Conservation (phyloP, 2,113 vertebrate genomes). For the Lagenorhynchus albirostris region DNA sequence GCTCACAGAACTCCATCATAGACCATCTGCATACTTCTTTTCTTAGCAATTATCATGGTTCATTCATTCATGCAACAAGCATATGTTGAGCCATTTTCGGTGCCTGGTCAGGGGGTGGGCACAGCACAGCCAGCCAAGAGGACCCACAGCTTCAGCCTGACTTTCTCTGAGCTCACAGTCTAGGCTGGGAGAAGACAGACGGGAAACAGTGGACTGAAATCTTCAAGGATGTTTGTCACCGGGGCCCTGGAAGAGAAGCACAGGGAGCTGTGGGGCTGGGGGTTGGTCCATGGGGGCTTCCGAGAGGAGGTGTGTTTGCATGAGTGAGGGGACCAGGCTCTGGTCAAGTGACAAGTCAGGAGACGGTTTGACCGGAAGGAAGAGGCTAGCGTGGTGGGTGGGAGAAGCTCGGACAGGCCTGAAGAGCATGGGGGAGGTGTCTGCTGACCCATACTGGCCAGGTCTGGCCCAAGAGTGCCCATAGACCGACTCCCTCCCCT, state of each 20-base stretch:
- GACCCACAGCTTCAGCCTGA: background rate
- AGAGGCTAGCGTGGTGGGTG: background rate
- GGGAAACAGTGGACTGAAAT: background rate
- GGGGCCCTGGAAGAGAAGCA: background rate
- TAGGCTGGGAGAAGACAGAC: background rate
- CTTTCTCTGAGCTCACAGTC: background rate
- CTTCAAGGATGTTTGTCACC: background rate
- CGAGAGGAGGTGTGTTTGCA: background rate
- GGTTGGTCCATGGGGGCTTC: rapidly evolving
- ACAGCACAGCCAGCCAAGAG: background rate
- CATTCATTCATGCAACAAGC: background rate
- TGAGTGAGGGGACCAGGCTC: background rate
- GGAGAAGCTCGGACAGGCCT: background rate
- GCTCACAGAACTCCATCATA: background rate
- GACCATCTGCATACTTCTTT: background rate
- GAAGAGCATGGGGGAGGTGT: too few species aligned
- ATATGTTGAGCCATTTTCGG: background rate
- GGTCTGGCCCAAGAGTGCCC: background rate
- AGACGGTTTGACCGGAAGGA: background rate
- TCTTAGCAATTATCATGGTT: background rate
- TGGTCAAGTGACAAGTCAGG: background rate
- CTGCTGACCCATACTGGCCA: background rate
- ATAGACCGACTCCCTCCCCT: too few species aligned
- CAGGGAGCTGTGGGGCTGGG: background rate
- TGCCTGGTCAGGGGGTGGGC: background rate